phyloP scores from a whole-genome alignment of 1,140 invertebrate genomes.

The Microvelia longipes region DNA sequence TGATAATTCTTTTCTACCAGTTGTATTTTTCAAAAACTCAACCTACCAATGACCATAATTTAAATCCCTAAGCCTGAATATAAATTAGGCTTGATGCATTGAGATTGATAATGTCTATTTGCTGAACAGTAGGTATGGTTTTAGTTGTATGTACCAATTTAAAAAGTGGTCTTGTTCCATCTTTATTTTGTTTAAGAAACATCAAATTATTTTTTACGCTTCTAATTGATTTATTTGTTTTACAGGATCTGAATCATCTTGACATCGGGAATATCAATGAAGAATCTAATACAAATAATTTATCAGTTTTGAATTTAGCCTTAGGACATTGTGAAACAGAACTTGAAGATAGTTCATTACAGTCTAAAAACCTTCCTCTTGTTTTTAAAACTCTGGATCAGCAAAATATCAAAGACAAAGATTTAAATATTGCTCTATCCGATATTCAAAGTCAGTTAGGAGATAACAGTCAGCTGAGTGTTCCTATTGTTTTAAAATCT shows the following conservation, averaged over 20 bases:
- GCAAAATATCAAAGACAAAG: not conserved
- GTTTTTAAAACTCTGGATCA: not conserved
- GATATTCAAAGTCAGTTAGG: not conserved
- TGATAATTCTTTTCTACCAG: no score
- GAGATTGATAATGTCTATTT: no score
- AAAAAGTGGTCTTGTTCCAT: no score
- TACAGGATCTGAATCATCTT: not conserved
- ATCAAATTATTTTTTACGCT: not conserved
- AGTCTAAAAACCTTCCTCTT: not conserved
- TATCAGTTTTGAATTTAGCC: not conserved
- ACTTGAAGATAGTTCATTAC: not conserved
- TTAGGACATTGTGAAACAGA: not conserved
- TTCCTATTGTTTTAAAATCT: not conserved
- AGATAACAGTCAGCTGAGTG: not conserved
- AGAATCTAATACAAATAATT: not conserved
- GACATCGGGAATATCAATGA: no score
- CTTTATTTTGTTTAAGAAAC: no score
- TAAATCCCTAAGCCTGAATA: no score
- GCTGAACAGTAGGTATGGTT: no score
- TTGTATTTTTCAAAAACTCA: no score
- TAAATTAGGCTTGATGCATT: no score
- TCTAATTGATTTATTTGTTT: not conserved
- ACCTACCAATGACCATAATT: no score
- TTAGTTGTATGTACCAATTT: no score
- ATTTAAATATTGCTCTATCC: not conserved